Conservation (phyloP, 2,113 vertebrate genomes). For the Rostratula benghalensis region DNA sequence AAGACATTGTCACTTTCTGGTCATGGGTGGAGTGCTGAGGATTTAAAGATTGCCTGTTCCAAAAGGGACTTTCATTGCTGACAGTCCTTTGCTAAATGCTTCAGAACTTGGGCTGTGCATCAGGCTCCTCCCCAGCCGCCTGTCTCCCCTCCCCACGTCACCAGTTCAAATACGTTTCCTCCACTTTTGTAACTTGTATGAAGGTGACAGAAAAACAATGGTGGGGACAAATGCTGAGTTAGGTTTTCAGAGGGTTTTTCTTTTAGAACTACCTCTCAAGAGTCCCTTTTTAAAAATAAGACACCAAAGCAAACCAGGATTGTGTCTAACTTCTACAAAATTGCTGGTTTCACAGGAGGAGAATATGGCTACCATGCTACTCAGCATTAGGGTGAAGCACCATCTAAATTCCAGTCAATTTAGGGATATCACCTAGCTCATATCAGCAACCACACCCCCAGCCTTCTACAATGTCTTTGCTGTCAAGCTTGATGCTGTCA, state of each 20-base stretch:
- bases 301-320: conserved; percentile 53
- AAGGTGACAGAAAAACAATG: conserved; percentile 15
- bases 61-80: not conserved
- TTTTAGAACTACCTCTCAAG: conserved; percentile 25
- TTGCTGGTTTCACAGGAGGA: conserved; percentile 61
- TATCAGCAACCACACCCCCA: conserved; percentile 88
- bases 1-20: not conserved
- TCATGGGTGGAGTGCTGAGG: not conserved
- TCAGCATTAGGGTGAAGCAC: conserved; percentile 60
- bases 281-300: conserved; percentile 54
- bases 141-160: not conserved
- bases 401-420: conserved; percentile 59
- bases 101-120: not conserved
- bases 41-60: not conserved
- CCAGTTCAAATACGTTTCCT: not conserved
- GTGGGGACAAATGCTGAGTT: not conserved
- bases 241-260: not conserved
- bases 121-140: not conserved
- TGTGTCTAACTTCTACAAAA: conserved; percentile 68
- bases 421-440: not conserved
- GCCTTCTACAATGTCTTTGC: conserved; percentile 80
- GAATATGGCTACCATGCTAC: conserved; percentile 60
- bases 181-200: not conserved
- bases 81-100: not conserved
- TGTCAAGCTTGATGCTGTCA: conserved; percentile 87